Conservation (phyloP, 2,797 vertebrate species). For the Morus bassanus region DNA sequence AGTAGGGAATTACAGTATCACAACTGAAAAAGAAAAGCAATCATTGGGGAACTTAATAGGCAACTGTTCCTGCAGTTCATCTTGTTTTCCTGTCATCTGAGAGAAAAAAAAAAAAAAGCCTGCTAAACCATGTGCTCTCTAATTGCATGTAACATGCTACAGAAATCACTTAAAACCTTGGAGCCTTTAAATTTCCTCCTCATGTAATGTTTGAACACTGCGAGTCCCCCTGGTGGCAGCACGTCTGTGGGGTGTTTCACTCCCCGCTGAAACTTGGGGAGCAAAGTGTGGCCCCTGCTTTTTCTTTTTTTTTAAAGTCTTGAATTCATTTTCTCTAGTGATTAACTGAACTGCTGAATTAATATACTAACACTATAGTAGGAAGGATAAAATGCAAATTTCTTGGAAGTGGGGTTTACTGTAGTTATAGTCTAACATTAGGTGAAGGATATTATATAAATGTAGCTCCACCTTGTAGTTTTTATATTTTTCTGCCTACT, state of each 20-base stretch:
- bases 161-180: background rate
- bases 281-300: background rate
- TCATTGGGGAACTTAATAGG: background rate
- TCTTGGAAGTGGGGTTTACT: background rate
- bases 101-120: too few species aligned
- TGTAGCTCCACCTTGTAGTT: background rate
- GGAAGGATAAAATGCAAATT: background rate
- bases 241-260: background rate
- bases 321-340: background rate
- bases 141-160: background rate
- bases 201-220: background rate
- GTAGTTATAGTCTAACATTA: background rate
- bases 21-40: background rate
- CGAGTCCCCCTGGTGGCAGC: constrained; percentile 69
- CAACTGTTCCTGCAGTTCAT: background rate
- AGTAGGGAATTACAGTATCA: background rate
- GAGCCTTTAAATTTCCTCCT: background rate
- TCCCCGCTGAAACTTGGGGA: background rate
- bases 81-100: background rate
- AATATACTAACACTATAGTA: background rate
- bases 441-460: background rate
- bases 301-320: background rate
- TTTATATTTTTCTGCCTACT: background rate
- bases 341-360: background rate
- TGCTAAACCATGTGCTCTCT: background rate